Evolutionary conservation across 2,797 vertebrate genomes (phyloP).

Genomic region (Gadopsis bispinosus): DNA sequence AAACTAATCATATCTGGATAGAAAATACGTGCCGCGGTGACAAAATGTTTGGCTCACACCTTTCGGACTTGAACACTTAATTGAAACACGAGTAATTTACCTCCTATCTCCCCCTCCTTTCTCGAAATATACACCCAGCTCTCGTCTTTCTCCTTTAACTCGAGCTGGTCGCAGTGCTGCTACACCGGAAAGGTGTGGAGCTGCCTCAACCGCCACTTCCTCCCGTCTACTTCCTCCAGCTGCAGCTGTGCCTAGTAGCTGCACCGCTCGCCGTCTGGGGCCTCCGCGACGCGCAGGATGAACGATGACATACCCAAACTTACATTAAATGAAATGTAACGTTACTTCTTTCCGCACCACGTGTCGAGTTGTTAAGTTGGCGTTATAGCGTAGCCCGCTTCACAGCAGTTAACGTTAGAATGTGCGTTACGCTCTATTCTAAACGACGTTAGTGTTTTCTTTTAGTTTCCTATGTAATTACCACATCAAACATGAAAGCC

Average conservation of each 20-base stretch:
- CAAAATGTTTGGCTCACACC: background rate
- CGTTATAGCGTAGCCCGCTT: background rate
- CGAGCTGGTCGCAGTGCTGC: slow-evolving; percentile 78
- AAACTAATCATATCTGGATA: slow-evolving; percentile 48
- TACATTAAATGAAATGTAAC: background rate
- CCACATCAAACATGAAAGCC: background rate
- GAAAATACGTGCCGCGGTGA: background rate
- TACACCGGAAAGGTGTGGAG: slow-evolving; percentile 89
- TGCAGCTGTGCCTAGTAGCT: slow-evolving; percentile 9
- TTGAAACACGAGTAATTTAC: slow-evolving; percentile 58
- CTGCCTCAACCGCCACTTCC: slow-evolving; percentile 84
- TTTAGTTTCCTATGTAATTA: background rate
- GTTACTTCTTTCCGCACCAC: too few relatives aligned
- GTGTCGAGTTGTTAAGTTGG: background rate
- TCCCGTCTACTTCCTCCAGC: slow-evolving; percentile 69
- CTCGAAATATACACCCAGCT: slow-evolving; percentile 69
- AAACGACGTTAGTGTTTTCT: background rate
- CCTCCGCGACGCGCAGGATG: background rate
- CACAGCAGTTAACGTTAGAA: background rate
- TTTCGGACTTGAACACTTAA: background rate
- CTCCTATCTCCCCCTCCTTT: slow-evolving; percentile 61
- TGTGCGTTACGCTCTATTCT: background rate
- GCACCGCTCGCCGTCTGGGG: slow-evolving; percentile 35
- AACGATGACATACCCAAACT: background rate
- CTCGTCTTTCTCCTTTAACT: slow-evolving; percentile 77